Evolutionary conservation across 2,797 vertebrate species (phyloP).

Genomic region (Rhinoraja longicauda): DNA sequence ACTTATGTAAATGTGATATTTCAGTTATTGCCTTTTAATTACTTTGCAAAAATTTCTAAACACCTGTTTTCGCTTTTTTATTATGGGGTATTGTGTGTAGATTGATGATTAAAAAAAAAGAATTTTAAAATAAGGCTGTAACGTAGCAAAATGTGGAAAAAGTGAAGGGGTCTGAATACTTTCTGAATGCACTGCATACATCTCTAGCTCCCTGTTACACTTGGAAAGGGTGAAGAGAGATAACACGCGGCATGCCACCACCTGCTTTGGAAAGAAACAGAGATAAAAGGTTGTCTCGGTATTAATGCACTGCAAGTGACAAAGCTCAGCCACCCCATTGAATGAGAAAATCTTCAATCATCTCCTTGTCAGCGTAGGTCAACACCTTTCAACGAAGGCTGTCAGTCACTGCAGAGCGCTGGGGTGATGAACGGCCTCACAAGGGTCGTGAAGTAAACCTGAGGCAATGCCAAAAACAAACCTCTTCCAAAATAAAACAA

Average conservation of each 20-base stretch:
- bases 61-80: too few species aligned
- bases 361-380: constrained; percentile 1
- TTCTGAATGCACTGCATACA: too few species aligned
- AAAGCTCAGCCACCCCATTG: background rate
- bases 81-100: too few species aligned
- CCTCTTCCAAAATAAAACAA: background rate
- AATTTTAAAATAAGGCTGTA: too few species aligned
- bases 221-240: background rate
- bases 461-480: background rate
- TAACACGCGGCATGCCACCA: too few species aligned
- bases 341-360: background rate
- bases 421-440: background rate
- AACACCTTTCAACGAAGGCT: background rate
- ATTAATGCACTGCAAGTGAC: background rate
- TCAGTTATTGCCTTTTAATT: too few species aligned
- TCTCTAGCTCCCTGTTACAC: background rate
- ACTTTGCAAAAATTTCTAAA: too few species aligned
- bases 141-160: too few species aligned
- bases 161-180: too few species aligned
- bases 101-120: too few species aligned
- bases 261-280: background rate
- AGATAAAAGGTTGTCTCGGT: background rate
- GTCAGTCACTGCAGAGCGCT: background rate
- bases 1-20: too few species aligned
- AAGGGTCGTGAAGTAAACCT: background rate